Evolutionary conservation across 2,888 invertebrate species (phyloP).

Genomic region (Noctuana brunneofusca): DNA sequence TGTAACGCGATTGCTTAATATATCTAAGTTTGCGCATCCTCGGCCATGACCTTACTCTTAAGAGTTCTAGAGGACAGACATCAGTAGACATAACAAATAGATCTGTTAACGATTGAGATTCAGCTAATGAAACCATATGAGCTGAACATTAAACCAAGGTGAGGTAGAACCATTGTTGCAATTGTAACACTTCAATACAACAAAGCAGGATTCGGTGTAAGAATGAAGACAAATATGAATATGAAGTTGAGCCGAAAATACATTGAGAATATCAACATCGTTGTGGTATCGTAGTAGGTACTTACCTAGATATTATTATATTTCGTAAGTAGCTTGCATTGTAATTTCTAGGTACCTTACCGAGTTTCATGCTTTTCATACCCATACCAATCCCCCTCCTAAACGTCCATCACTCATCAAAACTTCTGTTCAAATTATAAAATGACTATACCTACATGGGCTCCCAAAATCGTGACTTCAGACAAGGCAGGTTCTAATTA

Average conservation of each 20-base stretch:
- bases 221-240: constrained; percentile 8
- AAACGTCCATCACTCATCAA: constrained; percentile 10
- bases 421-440: constrained; percentile 25
- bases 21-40: neutral
- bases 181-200: constrained; percentile 11
- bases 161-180: constrained; percentile 32
- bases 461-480: constrained; percentile 59
- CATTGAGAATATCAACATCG: too few species aligned
- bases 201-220: constrained; percentile 22
- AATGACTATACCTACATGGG: constrained; percentile 22
- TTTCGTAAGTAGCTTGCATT: too few species aligned
- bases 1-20: too few species aligned
- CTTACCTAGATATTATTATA: too few species aligned
- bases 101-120: constrained; percentile 56
- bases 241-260: constrained; percentile 10
- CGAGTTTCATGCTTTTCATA: neutral
- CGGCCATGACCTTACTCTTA: constrained; percentile 60
- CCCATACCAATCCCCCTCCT: constrained; percentile 37
- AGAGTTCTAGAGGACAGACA: constrained; percentile 35
- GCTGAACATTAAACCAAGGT: constrained; percentile 65
- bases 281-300: too few species aligned
- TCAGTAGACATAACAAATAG: constrained; percentile 60
- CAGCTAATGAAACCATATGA: constrained; percentile 55
- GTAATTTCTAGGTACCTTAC: constrained; percentile 5
- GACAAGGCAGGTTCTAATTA: constrained; percentile 61